A percentile compares a stretch with the other conserved stretches of the same genome.
These are phyloP conservation scores for Azemiops feae DNA, from an alignment of 2,113 vertebrate genomes.

Conservation along the genomic window DNA sequence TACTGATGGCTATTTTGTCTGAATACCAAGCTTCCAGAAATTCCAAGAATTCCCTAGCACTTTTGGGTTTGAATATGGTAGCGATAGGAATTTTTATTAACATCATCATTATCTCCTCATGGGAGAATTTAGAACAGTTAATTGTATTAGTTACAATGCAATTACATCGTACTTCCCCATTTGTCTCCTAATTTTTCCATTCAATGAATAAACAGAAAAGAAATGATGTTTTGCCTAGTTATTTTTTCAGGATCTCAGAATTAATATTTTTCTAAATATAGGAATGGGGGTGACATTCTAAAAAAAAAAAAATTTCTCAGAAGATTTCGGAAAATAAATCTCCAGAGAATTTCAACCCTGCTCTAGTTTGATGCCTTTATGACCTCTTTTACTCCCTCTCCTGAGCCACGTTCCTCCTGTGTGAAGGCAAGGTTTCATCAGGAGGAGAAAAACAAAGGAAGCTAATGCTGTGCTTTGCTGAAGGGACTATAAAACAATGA, in stretches of 20 bases:
- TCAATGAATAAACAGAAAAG: not conserved
- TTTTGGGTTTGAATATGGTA: not conserved
- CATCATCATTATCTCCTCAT: not conserved
- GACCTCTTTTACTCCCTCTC: not conserved
- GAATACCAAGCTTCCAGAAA: not conserved
- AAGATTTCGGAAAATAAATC: not conserved
- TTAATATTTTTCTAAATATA: not conserved
- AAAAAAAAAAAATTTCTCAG: not conserved
- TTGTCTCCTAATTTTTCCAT: not conserved
- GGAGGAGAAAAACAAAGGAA: not conserved
- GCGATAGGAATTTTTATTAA: not conserved
- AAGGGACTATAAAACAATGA: not conserved
- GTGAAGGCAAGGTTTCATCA: not conserved
- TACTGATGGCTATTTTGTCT: not conserved
- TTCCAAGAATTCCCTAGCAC: not conserved
- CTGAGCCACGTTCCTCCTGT: not conserved
- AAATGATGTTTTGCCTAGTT: not conserved
- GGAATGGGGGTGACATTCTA: not conserved
- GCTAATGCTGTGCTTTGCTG: not conserved
- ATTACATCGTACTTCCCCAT: not conserved
- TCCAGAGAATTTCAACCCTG: not conserved
- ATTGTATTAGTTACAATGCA: not conserved
- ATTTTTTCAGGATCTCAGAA: not conserved
- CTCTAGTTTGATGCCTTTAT: not conserved
- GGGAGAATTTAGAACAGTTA: not conserved